phyloP scores from a whole-genome alignment of 2,888 invertebrate genomes.

The Pachydiplax longipennis region DNA sequence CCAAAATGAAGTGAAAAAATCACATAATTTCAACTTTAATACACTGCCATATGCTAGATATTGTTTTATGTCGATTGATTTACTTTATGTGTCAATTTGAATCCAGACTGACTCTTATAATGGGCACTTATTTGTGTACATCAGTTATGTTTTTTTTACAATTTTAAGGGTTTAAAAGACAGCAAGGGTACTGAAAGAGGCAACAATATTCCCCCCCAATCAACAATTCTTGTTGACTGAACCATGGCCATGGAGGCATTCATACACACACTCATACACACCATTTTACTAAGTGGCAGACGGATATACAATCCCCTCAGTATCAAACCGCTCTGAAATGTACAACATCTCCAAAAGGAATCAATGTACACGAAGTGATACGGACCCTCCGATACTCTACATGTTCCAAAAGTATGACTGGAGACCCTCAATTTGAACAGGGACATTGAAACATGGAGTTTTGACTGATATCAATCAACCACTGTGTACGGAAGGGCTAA shows the following conservation, averaged over 20 bases:
- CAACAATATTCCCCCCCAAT: conserved; percentile 8
- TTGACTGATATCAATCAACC: conserved; percentile 74
- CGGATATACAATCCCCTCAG: neutral
- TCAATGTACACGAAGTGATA: conserved; percentile 8
- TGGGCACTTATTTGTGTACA: neutral
- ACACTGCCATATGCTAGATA: neutral
- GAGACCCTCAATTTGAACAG: conserved; percentile 21
- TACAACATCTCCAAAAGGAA: neutral
- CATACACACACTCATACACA: conserved; percentile 1
- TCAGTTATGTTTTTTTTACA: neutral
- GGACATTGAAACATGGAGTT: neutral
- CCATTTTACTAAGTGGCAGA: conserved; percentile 15
- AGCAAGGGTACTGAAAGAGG: conserved; percentile 28
- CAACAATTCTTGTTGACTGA: neutral
- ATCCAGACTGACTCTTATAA: neutral
- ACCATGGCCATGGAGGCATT: neutral
- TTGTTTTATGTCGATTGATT: neutral
- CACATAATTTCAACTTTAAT: neutral
- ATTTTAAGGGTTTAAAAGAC: conserved; percentile 22
- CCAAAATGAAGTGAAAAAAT: neutral
- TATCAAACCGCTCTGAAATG: conserved; percentile 17
- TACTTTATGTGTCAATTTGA: neutral
- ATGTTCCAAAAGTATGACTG: conserved; percentile 24
- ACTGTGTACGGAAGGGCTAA: conserved; percentile 96
- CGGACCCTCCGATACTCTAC: neutral